These are phyloP conservation scores for Mantis religiosa DNA, from an alignment of 2,888 invertebrate species.

Conservation along the genomic window DNA sequence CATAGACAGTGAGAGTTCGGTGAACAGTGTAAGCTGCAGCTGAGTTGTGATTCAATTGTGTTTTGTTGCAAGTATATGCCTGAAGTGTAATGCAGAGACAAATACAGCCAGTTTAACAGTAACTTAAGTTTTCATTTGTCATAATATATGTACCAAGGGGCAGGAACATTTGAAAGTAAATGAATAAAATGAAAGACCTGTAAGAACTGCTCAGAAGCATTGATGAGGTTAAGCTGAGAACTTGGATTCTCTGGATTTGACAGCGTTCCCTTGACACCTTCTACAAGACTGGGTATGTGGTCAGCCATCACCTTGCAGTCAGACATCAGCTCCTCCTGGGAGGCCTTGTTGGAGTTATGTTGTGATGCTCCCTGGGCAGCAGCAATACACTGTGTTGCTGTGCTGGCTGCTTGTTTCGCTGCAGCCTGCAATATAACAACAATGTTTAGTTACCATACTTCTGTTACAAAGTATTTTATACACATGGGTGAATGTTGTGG, in stretches of 20 bases:
- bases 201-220: constrained; percentile 78
- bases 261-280: constrained; percentile 68
- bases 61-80: no score
- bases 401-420: constrained; percentile 80
- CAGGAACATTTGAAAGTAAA: no score
- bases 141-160: no score
- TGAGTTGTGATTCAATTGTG: no score
- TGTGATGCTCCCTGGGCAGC: constrained; percentile 78
- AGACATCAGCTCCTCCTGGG: constrained; percentile 67
- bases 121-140: no score
- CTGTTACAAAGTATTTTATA: no score
- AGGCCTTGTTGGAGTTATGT: constrained; percentile 64
- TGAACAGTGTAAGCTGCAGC: no score
- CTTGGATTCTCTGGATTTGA: constrained; percentile 67
- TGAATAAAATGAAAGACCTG: no score
- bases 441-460: not conserved
- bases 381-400: constrained; percentile 86
- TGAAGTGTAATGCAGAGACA: no score
- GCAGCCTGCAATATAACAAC: constrained; percentile 51
- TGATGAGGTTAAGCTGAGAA: constrained; percentile 75
- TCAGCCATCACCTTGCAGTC: constrained; percentile 73
- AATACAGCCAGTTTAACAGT: no score
- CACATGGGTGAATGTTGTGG: no score
- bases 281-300: constrained; percentile 75
- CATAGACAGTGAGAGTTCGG: no score